Conservation (phyloP, 1,140 invertebrate species). For the Cryptotermes secundus region DNA sequence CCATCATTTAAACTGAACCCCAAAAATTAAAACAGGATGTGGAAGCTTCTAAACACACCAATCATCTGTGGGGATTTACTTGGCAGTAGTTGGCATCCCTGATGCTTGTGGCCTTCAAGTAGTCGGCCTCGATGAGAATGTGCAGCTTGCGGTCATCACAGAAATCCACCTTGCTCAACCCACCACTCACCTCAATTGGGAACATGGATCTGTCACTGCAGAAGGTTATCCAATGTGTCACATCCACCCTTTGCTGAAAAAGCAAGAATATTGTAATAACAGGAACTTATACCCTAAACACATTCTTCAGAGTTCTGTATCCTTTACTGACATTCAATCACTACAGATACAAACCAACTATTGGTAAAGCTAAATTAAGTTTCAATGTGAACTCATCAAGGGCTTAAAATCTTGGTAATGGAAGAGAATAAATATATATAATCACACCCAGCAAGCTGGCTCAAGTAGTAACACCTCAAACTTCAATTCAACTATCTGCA, state of each 20-base stretch:
- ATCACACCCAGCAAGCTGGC: too few relatives aligned
- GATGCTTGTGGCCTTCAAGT: constrained; percentile 33
- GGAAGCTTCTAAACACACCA: too few relatives aligned
- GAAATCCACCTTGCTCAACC: background rate
- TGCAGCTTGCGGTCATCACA: constrained; percentile 47
- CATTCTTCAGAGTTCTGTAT: too few relatives aligned
- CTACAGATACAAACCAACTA: too few relatives aligned
- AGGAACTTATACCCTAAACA: constrained; percentile 29
- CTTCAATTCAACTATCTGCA: too few relatives aligned
- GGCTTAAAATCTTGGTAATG: background rate
- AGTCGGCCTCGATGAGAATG: constrained; percentile 53
- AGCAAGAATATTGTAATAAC: background rate
- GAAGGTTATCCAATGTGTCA: constrained; percentile 56
- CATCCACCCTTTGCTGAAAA: constrained; percentile 50
- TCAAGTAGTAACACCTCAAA: too few relatives aligned
- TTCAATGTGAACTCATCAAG: too few relatives aligned
- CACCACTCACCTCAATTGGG: constrained; percentile 47
- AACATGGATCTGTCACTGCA: constrained; percentile 52
- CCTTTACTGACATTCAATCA: too few relatives aligned
- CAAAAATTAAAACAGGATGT: too few relatives aligned
- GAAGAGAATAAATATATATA: too few relatives aligned
- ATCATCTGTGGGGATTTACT: constrained; percentile 16
- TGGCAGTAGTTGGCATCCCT: constrained; percentile 34
- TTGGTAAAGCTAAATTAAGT: too few relatives aligned
- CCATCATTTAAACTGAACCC: too few relatives aligned